A percentile compares a stretch with the other conserved stretches of the same genome.
Evolutionary conservation across 2,113 vertebrate species (phyloP).

Genomic region (Dicerorhinus sumatrensis): DNA sequence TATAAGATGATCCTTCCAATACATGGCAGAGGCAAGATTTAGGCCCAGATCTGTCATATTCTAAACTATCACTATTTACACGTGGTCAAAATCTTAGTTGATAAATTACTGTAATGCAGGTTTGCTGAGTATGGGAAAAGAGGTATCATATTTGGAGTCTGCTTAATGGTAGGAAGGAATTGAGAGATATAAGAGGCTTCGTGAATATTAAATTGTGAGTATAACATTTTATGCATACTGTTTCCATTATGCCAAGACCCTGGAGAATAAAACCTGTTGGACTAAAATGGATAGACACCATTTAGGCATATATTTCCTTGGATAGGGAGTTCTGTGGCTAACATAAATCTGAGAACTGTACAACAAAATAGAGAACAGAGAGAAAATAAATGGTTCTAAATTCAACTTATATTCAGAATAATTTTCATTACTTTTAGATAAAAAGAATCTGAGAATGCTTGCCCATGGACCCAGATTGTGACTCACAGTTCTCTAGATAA

Average conservation of each 20-base stretch:
- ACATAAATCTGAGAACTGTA: background rate
- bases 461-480: background rate
- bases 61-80: background rate
- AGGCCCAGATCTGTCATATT: background rate
- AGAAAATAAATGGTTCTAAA: background rate
- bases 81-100: background rate
- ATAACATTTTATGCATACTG: background rate
- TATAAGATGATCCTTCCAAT: background rate
- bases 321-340: background rate
- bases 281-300: background rate
- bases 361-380: background rate
- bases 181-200: background rate
- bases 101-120: background rate
- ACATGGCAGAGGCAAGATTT: background rate
- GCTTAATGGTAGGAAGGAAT: background rate
- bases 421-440: constrained; percentile 33
- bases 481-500: background rate
- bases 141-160: background rate
- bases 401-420: background rate
- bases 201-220: background rate
- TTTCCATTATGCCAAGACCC: background rate
- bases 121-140: background rate
- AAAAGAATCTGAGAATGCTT: constrained; percentile 23
- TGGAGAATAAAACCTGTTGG: background rate
- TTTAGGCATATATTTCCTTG: background rate